These are phyloP conservation scores for Dusona sp. DNA, from an alignment of 2,888 invertebrate genomes.

Conservation along the genomic window DNA sequence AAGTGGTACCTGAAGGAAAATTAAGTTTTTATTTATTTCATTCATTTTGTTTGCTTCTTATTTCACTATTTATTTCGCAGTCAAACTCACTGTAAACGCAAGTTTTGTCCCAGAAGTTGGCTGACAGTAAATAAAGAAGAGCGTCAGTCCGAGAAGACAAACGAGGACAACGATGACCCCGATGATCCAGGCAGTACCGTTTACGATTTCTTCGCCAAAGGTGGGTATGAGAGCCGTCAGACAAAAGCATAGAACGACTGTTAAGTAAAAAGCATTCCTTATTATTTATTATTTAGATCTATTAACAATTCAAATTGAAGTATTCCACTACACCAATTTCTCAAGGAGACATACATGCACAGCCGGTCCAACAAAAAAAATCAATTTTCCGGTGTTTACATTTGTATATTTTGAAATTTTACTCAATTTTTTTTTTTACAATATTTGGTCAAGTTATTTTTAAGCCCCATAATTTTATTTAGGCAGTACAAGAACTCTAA, in stretches of 20 bases:
- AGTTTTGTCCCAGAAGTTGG: constrained; percentile 81
- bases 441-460: too few relatives aligned
- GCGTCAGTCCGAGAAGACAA: constrained; percentile 67
- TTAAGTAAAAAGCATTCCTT: constrained; percentile 19
- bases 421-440: too few relatives aligned
- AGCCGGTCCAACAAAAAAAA: neutral
- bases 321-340: too few relatives aligned
- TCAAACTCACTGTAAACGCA: constrained; percentile 80
- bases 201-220: constrained; percentile 69
- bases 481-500: too few relatives aligned
- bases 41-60: neutral
- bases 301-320: neutral
- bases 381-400: neutral
- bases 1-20: constrained; percentile 90
- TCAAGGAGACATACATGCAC: too few relatives aligned
- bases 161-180: constrained; percentile 69
- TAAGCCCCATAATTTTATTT: too few relatives aligned
- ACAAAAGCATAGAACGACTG: constrained; percentile 71
- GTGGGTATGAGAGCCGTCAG: constrained; percentile 70
- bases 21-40: neutral
- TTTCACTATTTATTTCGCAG: neutral
- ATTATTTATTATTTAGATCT: neutral
- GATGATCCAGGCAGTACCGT: constrained; percentile 68
- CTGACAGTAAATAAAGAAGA: constrained; percentile 80
- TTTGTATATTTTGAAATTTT: too few relatives aligned